Evolutionary conservation across 2,797 vertebrate genomes (phyloP).

Genomic region (Notolepis coatsorum): DNA sequence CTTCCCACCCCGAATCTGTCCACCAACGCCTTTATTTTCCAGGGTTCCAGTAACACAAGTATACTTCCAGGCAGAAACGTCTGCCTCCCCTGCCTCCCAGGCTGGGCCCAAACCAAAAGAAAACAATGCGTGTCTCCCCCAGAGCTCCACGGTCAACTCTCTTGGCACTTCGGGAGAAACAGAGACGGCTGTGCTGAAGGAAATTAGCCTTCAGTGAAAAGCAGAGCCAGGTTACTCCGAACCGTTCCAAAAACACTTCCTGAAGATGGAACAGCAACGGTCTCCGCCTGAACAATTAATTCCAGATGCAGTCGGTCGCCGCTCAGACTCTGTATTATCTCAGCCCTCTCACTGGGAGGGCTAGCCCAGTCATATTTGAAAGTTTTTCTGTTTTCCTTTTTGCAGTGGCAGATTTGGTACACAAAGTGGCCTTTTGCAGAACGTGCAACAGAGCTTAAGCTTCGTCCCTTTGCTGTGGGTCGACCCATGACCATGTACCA

Average conservation of each 20-base stretch:
- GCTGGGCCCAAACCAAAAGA: constrained; percentile 51
- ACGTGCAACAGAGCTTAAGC: no score
- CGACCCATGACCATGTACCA: no score
- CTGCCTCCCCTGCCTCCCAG: constrained; percentile 15
- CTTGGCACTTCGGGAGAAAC: constrained; percentile 27
- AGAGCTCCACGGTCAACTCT: constrained; percentile 36
- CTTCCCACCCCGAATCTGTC: constrained; percentile 20
- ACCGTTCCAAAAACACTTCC: constrained; percentile 61
- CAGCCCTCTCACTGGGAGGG: constrained; percentile 48
- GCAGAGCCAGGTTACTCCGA: constrained; percentile 70
- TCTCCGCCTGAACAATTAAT: constrained; percentile 60
- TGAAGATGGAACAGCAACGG: constrained; percentile 55
- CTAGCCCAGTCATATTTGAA: constrained; percentile 22
- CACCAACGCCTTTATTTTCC: constrained; percentile 5
- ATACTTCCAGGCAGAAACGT: constrained; percentile 10
- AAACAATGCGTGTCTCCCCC: constrained; percentile 54
- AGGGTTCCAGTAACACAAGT: constrained; percentile 15
- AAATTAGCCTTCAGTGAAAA: constrained; percentile 66
- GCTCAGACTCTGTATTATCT: constrained; percentile 49
- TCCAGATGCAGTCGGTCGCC: constrained; percentile 75
- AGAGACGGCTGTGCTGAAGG: constrained; percentile 28
- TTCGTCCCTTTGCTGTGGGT: no score
- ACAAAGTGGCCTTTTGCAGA: neutral
- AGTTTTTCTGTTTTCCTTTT: no score
- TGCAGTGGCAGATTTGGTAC: constrained; percentile 5